These are phyloP conservation scores for Ciona savignyi DNA, from an alignment of 23 tunicate genomes.

Conservation along the genomic window DNA sequence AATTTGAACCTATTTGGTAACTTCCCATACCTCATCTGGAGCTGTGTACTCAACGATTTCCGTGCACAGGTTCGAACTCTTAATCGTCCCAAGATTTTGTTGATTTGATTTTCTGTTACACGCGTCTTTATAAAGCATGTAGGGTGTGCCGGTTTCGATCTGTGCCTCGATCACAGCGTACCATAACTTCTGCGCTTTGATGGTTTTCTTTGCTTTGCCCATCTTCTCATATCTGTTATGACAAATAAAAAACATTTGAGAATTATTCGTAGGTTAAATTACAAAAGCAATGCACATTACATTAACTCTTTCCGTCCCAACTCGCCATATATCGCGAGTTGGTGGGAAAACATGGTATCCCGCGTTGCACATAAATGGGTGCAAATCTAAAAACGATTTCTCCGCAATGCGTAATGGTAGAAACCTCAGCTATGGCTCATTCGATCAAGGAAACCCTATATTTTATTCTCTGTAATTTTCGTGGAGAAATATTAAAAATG, in stretches of 20 bases:
- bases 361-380: too few species aligned
- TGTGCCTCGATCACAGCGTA: slow-evolving; percentile 95
- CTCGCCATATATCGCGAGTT: too few species aligned
- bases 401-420: too few species aligned
- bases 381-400: too few species aligned
- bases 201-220: slow-evolving; percentile 74
- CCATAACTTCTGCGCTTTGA: slow-evolving; percentile 94
- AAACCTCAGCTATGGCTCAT: too few species aligned
- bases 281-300: too few species aligned
- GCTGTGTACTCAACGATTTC: slow-evolving; percentile 95
- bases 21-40: slow-evolving; percentile 70
- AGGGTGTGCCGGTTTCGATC: slow-evolving; percentile 98
- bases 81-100: slow-evolving; percentile 97
- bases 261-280: too few species aligned
- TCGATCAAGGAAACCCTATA: too few species aligned
- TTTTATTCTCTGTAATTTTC: too few species aligned
- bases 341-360: too few species aligned
- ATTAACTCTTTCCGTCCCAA: too few species aligned
- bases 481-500: too few species aligned
- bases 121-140: slow-evolving; percentile 98
- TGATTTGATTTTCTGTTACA: slow-evolving; percentile 99
- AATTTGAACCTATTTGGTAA: slow-evolving; percentile 2
- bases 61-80: slow-evolving; percentile 92
- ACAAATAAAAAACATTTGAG: background rate
- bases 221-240: slow-evolving; percentile 61